These are phyloP conservation scores for Muscicapa adusta DNA, from an alignment of 2,113 vertebrate species.

Conservation along the genomic window DNA sequence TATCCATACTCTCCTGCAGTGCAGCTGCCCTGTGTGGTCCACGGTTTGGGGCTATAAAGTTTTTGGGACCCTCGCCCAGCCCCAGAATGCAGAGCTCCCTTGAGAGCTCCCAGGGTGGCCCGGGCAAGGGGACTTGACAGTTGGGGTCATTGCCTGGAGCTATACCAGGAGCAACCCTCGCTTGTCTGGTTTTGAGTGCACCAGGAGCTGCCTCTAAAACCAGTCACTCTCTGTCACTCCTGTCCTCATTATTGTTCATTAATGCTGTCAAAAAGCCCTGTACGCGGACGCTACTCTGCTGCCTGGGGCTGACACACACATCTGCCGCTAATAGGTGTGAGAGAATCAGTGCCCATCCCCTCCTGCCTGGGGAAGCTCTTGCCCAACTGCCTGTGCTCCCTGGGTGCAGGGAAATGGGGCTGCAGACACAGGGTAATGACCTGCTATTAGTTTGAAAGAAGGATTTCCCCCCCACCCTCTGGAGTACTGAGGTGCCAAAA, in stretches of 20 bases:
- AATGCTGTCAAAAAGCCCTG: neutral
- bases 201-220: neutral
- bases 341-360: neutral
- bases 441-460: neutral
- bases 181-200: neutral
- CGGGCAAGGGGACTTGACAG: neutral
- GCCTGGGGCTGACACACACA: neutral
- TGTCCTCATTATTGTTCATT: neutral
- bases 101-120: neutral
- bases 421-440: neutral
- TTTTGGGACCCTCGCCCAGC: neutral
- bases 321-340: fast-evolving
- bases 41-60: neutral
- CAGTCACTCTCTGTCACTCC: neutral
- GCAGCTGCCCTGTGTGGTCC: neutral
- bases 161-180: neutral
- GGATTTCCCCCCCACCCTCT: fast-evolving
- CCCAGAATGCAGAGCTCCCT: neutral
- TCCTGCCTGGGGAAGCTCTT: neutral
- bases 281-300: neutral
- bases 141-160: neutral
- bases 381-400: fast-evolving
- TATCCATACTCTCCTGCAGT: neutral
- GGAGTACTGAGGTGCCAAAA: neutral
- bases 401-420: neutral